These are phyloP conservation scores for Phenganax subtilis DNA, from an alignment of 92 coral and sea anemone genomes.

Conservation along the genomic window DNA sequence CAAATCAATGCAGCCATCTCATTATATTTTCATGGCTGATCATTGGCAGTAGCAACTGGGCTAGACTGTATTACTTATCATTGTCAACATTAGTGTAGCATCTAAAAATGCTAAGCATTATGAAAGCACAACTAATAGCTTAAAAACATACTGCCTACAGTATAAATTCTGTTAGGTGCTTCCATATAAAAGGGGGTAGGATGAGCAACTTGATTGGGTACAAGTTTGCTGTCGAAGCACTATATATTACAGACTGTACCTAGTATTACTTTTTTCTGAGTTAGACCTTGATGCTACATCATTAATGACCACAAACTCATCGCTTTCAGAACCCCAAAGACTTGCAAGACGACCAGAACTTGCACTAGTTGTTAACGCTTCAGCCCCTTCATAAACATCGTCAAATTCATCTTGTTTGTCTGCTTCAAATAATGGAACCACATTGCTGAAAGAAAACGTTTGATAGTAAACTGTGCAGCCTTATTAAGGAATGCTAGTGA, in stretches of 20 bases:
- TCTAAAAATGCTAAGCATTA: too few species aligned
- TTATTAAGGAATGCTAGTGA: too few species aligned
- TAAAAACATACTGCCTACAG: too few species aligned
- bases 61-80: too few species aligned
- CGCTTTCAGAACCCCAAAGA: constrained; percentile 19
- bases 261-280: not conserved
- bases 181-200: too few species aligned
- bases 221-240: not conserved
- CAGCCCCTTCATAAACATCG: constrained; percentile 18
- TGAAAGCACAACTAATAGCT: too few species aligned
- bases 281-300: not conserved
- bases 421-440: constrained; percentile 32
- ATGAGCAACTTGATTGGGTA: not conserved
- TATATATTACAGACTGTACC: not conserved
- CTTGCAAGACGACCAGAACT: constrained; percentile 38
- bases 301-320: constrained; percentile 35
- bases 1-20: too few species aligned
- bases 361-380: not conserved
- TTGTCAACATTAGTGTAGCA: too few species aligned
- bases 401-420: constrained; percentile 25
- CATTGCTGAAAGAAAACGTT: not conserved
- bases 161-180: too few species aligned
- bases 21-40: too few species aligned
- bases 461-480: too few species aligned
- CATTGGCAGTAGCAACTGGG: too few species aligned